These are phyloP conservation scores for Oreohelix idahoensis DNA, from an alignment of 1,140 invertebrate genomes.

Conservation along the genomic window DNA sequence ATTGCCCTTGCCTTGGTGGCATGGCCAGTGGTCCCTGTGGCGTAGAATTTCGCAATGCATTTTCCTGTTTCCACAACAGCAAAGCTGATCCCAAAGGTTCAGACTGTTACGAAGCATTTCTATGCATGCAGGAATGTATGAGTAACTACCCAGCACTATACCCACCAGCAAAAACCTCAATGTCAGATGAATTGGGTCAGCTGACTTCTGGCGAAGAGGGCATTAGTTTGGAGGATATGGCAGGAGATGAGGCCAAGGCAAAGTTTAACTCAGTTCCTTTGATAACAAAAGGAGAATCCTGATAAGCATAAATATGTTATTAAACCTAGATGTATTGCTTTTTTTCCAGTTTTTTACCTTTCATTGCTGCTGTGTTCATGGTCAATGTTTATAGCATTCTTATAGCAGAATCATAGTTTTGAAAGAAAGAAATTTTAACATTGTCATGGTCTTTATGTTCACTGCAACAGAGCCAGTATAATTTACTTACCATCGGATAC, in stretches of 20 bases:
- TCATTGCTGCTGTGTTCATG: not conserved
- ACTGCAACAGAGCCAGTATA: not conserved
- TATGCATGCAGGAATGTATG: conserved; percentile 95
- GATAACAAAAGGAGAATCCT: not conserved
- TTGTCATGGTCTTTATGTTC: not conserved
- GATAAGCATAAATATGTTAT: not conserved
- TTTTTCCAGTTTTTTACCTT: not conserved
- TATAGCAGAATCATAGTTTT: not conserved
- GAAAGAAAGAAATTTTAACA: not conserved
- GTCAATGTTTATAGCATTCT: not conserved
- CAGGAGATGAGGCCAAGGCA: not conserved
- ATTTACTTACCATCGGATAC: not conserved
- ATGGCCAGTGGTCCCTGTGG: conserved; percentile 97
- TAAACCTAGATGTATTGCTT: not conserved
- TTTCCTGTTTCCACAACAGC: conserved; percentile 94
- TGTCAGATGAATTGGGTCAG: conserved; percentile 15
- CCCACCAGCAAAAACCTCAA: conserved; percentile 75
- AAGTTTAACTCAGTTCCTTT: not conserved
- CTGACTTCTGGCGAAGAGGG: not conserved
- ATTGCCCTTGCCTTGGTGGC: conserved; percentile 94
- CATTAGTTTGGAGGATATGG: not conserved
- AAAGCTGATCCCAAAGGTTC: conserved; percentile 83
- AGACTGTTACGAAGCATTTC: conserved; percentile 92
- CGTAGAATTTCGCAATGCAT: conserved; percentile 91
- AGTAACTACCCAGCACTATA: conserved; percentile 89